These are phyloP conservation scores for Folsomia candida DNA, from an alignment of 2,888 invertebrate genomes.

Conservation along the genomic window DNA sequence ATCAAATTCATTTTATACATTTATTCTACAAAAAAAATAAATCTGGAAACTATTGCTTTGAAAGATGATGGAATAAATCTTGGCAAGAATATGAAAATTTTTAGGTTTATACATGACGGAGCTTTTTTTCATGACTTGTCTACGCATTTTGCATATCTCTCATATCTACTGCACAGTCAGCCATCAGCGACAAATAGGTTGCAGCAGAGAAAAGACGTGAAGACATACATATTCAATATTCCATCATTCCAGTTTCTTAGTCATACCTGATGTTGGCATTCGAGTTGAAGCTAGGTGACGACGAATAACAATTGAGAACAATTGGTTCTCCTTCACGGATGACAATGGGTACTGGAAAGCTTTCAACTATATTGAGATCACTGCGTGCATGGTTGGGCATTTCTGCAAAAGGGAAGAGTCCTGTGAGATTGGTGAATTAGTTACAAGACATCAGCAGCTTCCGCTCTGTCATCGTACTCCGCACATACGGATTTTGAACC, in stretches of 20 bases:
- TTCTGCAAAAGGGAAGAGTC: neutral
- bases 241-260: neutral
- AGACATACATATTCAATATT: neutral
- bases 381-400: slow-evolving; percentile 13
- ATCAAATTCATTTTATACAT: no score
- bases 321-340: slow-evolving; percentile 46
- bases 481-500: no score
- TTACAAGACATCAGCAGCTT: neutral
- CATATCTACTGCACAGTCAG: no score
- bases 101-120: no score
- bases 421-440: neutral
- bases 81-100: no score
- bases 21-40: no score
- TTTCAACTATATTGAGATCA: slow-evolving; percentile 41
- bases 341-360: slow-evolving; percentile 45
- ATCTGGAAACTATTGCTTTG: no score
- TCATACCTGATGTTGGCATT: slow-evolving; percentile 27
- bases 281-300: slow-evolving; percentile 21
- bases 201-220: neutral
- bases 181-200: no score
- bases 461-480: no score
- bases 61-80: no score
- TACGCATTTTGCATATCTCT: no score
- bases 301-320: slow-evolving; percentile 46
- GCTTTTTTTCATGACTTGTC: no score